Evolutionary conservation across 2,113 vertebrate genomes (phyloP), one percentile per base, ranked within the genome.

Genomic region (Connochaetes taurinus): DNA sequence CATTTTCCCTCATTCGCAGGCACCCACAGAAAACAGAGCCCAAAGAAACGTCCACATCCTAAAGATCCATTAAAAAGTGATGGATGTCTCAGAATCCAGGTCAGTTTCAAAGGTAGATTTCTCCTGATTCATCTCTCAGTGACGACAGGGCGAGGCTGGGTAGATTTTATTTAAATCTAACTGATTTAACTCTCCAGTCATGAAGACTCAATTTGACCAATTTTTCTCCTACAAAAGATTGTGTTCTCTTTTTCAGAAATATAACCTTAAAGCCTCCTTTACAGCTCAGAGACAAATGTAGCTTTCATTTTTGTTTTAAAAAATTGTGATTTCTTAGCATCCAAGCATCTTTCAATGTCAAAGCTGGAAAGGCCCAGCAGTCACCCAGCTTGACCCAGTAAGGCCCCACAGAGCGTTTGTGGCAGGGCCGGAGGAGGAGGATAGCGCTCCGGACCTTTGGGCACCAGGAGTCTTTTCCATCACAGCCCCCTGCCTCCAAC

Each of bases 41-140:
- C 90, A 89, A 74, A 94, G 52, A 76, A 87, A 95, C 57, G 94
- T 52, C 90, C 36, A 96, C 95, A 90, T 64, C 81, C 94, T 91
- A 96, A 82, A 94, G 82, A 74, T 93, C 97, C 94, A 95, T 96
- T 93, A 94, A 90, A 96, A 94, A 97, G 67, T 62, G 87, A 98
- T 67, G 81, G 93, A 71, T 95, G 84, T 50, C 78, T 97, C 29
- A 0, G 43, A 98, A 97, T 96, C 62, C 97, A 97, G 98, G 97
- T 95, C 98, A 97, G 43, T 98, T 98, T 98, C 97, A 98, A 97
- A 98, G 97, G 95, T 31, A 95, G 95, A 93, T 85, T 81, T 91
- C 93, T 96, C 95, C 80, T 19, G 87, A 98, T 97, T 98, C 95
- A 97, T 97, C 95, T 95, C 85, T 14, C 57, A 1, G 83, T 93